These are phyloP conservation scores for Panulirus ornatus DNA, from an alignment of 1,140 invertebrate species.

Conservation along the genomic window DNA sequence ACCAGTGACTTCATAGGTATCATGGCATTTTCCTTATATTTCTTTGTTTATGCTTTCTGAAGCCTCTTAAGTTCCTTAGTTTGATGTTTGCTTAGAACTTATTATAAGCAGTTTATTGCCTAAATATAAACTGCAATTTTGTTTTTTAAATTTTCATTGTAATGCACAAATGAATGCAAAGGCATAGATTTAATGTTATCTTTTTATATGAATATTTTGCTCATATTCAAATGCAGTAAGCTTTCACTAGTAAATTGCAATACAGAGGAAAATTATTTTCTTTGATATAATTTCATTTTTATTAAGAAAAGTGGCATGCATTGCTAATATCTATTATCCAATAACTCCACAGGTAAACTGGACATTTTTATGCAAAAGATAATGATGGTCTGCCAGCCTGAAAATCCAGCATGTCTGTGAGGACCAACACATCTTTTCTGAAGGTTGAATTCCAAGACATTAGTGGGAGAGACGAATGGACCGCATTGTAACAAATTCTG, in stretches of 20 bases:
- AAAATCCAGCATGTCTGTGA: conserved; percentile 46
- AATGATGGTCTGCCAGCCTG: conserved; percentile 58
- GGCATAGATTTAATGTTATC: too few species aligned
- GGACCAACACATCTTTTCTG: neutral
- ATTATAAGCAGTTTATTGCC: too few species aligned
- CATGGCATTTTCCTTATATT: neutral
- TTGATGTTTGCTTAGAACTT: neutral
- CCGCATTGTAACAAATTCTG: neutral
- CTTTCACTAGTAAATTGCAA: too few species aligned
- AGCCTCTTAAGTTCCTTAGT: neutral
- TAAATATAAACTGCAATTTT: too few species aligned
- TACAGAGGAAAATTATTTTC: too few species aligned
- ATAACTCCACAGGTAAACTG: conserved; percentile 10
- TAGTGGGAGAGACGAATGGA: neutral
- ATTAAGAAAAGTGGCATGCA: too few species aligned
- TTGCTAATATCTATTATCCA: neutral
- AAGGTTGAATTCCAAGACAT: neutral
- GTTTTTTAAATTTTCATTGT: neutral
- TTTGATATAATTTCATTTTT: too few species aligned
- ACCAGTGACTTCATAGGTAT: conserved; percentile 47
- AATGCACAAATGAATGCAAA: neutral
- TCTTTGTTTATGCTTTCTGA: neutral
- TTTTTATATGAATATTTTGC: too few species aligned
- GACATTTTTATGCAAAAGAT: conserved; percentile 42
- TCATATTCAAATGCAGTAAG: too few species aligned